phyloP scores from a whole-genome alignment of 92 coral and sea anemone species.

The Muricea muricata region DNA sequence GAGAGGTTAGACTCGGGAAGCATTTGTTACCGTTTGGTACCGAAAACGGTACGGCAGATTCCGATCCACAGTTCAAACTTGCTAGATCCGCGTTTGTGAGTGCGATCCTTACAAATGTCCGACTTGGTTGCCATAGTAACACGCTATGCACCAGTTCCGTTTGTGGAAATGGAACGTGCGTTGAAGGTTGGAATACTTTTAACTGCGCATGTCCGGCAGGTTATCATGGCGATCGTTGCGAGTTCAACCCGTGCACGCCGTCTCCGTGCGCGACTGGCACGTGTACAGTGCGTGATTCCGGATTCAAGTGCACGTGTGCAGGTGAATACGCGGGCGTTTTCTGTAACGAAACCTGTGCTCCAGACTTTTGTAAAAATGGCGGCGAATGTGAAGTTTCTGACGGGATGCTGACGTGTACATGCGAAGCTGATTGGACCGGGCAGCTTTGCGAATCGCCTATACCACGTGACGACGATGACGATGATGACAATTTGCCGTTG shows the following conservation, averaged over 20 bases:
- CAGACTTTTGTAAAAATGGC: conserved; percentile 79
- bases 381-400: conserved; percentile 75
- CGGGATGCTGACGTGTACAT: conserved; percentile 75
- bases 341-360: conserved; percentile 76
- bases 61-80: conserved; percentile 71
- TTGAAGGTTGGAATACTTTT: conserved; percentile 81
- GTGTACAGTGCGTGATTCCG: conserved; percentile 75
- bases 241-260: conserved; percentile 6
- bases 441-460: conserved; percentile 71
- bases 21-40: conserved; percentile 77
- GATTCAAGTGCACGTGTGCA: conserved; percentile 76
- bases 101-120: conserved; percentile 41
- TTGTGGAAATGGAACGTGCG: conserved; percentile 81
- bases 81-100: conserved; percentile 12
- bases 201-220: conserved; percentile 81
- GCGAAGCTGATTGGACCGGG: conserved; percentile 79
- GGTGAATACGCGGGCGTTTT: conserved; percentile 75
- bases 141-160: conserved; percentile 68
- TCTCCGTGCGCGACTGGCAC: conserved; percentile 32
- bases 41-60: conserved; percentile 68
- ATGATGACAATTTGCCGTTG: conserved; percentile 25
- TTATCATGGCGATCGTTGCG: conserved; percentile 69
- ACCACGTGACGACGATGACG: conserved; percentile 10
- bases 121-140: conserved; percentile 85
- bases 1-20: conserved; percentile 79